Evolutionary conservation across 2,888 invertebrate species (phyloP).

Genomic region (Dioctria rufipes): DNA sequence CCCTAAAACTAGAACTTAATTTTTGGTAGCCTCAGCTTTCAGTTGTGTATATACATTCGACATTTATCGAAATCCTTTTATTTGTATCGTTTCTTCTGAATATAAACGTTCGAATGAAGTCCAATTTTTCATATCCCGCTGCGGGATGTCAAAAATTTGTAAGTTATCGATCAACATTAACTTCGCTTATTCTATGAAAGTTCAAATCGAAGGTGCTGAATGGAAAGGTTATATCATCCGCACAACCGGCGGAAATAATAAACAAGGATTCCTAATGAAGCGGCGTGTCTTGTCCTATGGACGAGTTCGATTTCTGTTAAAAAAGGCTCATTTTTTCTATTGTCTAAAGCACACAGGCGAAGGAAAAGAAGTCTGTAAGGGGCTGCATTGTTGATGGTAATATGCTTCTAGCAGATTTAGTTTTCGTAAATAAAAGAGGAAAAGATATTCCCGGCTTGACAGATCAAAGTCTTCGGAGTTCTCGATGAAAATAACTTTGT

Average conservation of each 20-base stretch:
- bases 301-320: slow-evolving; percentile 94
- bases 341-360: slow-evolving; percentile 96
- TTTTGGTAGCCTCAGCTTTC: slow-evolving; percentile 58
- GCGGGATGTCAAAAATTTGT: slow-evolving; percentile 99
- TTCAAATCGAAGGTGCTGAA: slow-evolving; percentile 98
- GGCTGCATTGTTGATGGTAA: slow-evolving; percentile 99
- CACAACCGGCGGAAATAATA: slow-evolving; percentile 98
- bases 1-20: slow-evolving; percentile 38
- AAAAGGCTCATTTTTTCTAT: slow-evolving; percentile 97
- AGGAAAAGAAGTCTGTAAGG: slow-evolving; percentile 98
- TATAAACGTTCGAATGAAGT: slow-evolving; percentile 74
- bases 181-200: slow-evolving; percentile 97
- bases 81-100: slow-evolving; percentile 66
- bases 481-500: too few relatives aligned
- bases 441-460: too few relatives aligned
- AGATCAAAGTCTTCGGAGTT: too few relatives aligned
- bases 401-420: too few relatives aligned
- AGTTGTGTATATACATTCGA: slow-evolving; percentile 59
- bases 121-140: slow-evolving; percentile 98
- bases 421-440: too few relatives aligned
- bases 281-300: slow-evolving; percentile 97
- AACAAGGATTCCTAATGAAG: slow-evolving; percentile 99
- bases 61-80: too few relatives aligned
- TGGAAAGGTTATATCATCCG: slow-evolving; percentile 99
- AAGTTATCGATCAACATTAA: slow-evolving; percentile 98